Evolutionary conservation across 2,888 invertebrate species (phyloP), one percentile per base, ranked within the genome.

Genomic region (Trachelus troglodyta): DNA sequence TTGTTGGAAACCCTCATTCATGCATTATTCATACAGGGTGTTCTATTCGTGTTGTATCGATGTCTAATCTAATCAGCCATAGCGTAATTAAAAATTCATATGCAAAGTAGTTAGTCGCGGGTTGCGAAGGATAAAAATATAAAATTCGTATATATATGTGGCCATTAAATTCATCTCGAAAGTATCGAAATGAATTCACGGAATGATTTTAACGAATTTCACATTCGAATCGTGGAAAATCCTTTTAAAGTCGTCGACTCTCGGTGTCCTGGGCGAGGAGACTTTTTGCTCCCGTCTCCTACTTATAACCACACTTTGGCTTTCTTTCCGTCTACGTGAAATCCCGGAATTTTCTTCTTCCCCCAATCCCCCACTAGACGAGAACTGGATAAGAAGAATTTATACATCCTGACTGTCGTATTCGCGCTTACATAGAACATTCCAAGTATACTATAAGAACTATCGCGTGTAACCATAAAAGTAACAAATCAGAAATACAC

Each of bases 271-370:
- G 69, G 30, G 56, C 34, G 76, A 74, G 68, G 76, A 35, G 34
- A 73, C 76, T 79, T 76, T 73, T 76, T 35, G 34, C 1, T 31
- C 30, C 74, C 77, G 81, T 2, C 23, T 56, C 56, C 56, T 56
- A 56, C 56, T 56, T 79, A 77, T 73, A 77, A 76, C 78, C 78
- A 75, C 77, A 69, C 74, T 75, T 79, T 68, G 31, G 71, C 71
- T 34, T 15, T 37, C 40, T 69, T 76, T 71, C 71, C 37, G 34
- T 74, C 56, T 31, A 35, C 40, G 35, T 23, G 56, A 56, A 56
- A 56, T 56, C 23, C 56, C 23, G 23, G 56, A 56, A 56, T 56
- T 56, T 23, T 23, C 56, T 23, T 23, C 56, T 23, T 56, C 23
- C 56, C 56, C 23, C 9, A 0, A 56, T 56, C 23, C 56, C 56